These are phyloP conservation scores for Nomia melanderi DNA, from an alignment of 1,140 invertebrate species.

Conservation along the genomic window DNA sequence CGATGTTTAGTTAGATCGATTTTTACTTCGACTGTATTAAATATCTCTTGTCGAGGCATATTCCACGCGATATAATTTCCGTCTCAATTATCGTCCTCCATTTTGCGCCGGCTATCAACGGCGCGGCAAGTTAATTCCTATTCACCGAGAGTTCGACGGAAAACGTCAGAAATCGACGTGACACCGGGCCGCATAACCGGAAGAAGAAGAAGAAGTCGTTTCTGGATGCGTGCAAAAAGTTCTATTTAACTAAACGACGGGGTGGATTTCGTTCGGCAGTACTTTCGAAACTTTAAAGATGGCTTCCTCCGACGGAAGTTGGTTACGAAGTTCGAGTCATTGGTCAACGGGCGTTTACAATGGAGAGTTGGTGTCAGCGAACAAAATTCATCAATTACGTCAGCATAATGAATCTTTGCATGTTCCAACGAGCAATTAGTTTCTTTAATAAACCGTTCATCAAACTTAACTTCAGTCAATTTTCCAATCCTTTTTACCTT, in stretches of 20 bases:
- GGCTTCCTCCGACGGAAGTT: background rate
- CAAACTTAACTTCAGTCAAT: too few relatives aligned
- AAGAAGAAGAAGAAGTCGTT: background rate
- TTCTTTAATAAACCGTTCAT: too few relatives aligned
- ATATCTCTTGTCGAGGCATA: slow-evolving; percentile 12
- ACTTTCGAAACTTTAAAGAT: background rate
- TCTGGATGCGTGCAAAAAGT: background rate
- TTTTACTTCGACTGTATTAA: background rate
- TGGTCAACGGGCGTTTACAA: too few relatives aligned
- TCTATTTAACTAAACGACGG: background rate
- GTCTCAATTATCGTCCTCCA: background rate
- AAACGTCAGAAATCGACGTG: slow-evolving; percentile 14
- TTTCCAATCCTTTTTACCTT: too few relatives aligned
- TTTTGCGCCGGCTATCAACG: background rate
- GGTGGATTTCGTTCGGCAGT: background rate
- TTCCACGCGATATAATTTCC: slow-evolving; percentile 21
- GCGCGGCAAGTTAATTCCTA: slow-evolving; percentile 1
- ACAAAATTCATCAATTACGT: too few relatives aligned
- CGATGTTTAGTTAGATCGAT: slow-evolving; percentile 1
- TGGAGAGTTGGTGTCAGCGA: too few relatives aligned
- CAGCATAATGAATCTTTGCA: too few relatives aligned
- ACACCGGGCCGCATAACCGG: background rate
- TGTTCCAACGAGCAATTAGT: too few relatives aligned
- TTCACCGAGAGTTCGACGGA: slow-evolving; percentile 13
- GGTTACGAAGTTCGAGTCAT: slow-evolving; percentile 4